A percentile compares a stretch with the other conserved stretches of the same genome.
These are phyloP conservation scores for Bufotes viridis DNA, from an alignment of 2,797 vertebrate genomes.

Conservation along the genomic window DNA sequence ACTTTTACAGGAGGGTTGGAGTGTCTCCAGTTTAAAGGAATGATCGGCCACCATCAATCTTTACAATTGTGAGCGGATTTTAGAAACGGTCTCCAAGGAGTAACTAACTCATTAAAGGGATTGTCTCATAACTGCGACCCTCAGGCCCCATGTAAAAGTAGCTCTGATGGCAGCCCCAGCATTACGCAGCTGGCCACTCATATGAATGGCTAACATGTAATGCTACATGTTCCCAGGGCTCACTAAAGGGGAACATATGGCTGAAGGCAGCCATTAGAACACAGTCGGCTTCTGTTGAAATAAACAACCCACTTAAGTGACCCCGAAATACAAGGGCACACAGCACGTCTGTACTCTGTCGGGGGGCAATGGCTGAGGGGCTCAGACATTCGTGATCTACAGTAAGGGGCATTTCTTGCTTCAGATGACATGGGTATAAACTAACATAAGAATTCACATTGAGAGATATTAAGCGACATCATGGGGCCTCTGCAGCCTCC, in stretches of 20 bases:
- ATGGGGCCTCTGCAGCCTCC: conserved; percentile 37
- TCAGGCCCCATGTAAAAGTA: too few species aligned
- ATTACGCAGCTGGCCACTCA: not conserved
- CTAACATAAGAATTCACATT: not conserved
- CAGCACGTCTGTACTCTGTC: not conserved
- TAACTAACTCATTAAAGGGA: too few species aligned
- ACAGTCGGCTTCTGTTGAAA: not conserved
- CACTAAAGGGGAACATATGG: too few species aligned
- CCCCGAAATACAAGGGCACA: not conserved
- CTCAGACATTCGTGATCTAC: not conserved
- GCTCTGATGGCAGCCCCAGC: not conserved
- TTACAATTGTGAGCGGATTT: too few species aligned
- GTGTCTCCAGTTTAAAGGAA: too few species aligned
- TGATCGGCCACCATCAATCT: too few species aligned
- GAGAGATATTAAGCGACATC: not conserved
- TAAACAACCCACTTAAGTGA: not conserved
- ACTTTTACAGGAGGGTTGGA: too few species aligned
- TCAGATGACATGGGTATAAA: not conserved
- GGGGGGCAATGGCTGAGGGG: not conserved
- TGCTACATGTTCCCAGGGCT: too few species aligned
- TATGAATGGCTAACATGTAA: too few species aligned
- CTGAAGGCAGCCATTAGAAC: not conserved
- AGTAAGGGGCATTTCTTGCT: not conserved
- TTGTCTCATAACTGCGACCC: too few species aligned
- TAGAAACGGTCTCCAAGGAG: too few species aligned